phyloP scores from a whole-genome alignment of 2,113 vertebrate genomes.

The Numenius arquata region DNA sequence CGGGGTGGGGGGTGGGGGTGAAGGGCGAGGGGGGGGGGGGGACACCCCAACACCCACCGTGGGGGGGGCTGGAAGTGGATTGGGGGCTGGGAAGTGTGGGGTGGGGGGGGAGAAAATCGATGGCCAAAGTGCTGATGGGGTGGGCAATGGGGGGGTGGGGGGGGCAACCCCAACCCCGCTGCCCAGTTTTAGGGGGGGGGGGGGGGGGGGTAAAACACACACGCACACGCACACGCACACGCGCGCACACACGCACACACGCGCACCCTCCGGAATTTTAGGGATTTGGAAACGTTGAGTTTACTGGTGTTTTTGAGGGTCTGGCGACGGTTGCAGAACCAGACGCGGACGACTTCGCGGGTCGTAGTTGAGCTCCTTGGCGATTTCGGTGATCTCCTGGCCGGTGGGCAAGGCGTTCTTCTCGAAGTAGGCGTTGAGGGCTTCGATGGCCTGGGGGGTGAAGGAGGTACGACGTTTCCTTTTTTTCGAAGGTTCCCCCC shows the following conservation, averaged over 20 bases:
- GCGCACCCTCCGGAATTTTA: background rate
- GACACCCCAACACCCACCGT: background rate
- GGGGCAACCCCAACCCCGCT: no score
- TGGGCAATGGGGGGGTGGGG: no score
- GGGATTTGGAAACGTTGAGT: conserved; percentile 89
- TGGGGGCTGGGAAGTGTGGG: background rate
- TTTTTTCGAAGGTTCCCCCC: conserved; percentile 94
- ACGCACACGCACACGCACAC: no score
- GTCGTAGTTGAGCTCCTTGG: conserved; percentile 96
- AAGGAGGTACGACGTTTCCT: conserved; percentile 94
- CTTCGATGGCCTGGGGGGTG: conserved; percentile 94
- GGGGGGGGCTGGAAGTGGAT: no score
- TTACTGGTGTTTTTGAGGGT: conserved; percentile 97
- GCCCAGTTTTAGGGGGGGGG: no score
- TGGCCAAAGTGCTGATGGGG: conserved; percentile 61
- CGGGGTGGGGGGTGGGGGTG: no score
- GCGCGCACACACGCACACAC: no score
- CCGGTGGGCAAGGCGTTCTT: conserved; percentile 93
- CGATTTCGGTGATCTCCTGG: conserved; percentile 96
- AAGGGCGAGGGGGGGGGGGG: background rate
- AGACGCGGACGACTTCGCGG: conserved; percentile 93
- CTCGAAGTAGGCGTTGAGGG: conserved; percentile 94
- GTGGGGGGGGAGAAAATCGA: background rate
- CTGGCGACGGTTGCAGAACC: conserved; percentile 98
- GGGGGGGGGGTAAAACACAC: no score